Base-by-base conservation (phyloP, 2,888 invertebrate genomes). In the Microchrysa polita region DNA sequence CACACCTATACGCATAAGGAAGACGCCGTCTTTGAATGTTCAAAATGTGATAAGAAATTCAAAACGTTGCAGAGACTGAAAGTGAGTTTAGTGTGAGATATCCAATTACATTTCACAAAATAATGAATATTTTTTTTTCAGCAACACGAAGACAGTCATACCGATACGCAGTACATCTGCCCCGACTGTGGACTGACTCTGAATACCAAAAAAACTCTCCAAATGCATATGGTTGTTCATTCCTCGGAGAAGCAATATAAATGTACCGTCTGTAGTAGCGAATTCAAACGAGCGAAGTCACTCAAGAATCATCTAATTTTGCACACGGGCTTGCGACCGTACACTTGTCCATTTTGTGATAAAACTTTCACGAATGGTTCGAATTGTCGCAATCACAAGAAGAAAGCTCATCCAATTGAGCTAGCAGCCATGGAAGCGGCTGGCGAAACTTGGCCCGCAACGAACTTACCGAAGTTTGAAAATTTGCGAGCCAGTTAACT, bases 1-100 rank as follows among this genome's bases (percentile, higher is more conserved):
- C 87, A 87, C 79, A 83, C 85, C 74, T 80, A 86, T 4, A 85
- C 85, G 1, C 87, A 87, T 75, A 85, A 85, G n/a, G 85, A 86
- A 1, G 85, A 84, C 5, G 82, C 83, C 2, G 86, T 86, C 0
- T 86, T 83, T 77, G 81, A 82, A 57, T 87, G 87, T 78, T 79
- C 81, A 1, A 82, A 84, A 23, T 85, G 84, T 59, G 79, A 80
- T 1, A 82, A 83, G 16, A 78, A 78, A 10, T 84, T 84, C 69
- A 84, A 85, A 77, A 84, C 81, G 72, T 79, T 81, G 40, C 77
- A 82, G 0, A 78, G 82, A 1, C 78, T 84, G 18, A 82, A 80
- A 72, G 79, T 81, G 60, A 55, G 80, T 48, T 18, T 1, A 10
- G n/a, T n/a, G n/a, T n/a, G n/a, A n/a, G n/a, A n/a, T n/a, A n/a